Base-by-base conservation (phyloP, 2,113 vertebrate genomes). In the Progne subis region DNA sequence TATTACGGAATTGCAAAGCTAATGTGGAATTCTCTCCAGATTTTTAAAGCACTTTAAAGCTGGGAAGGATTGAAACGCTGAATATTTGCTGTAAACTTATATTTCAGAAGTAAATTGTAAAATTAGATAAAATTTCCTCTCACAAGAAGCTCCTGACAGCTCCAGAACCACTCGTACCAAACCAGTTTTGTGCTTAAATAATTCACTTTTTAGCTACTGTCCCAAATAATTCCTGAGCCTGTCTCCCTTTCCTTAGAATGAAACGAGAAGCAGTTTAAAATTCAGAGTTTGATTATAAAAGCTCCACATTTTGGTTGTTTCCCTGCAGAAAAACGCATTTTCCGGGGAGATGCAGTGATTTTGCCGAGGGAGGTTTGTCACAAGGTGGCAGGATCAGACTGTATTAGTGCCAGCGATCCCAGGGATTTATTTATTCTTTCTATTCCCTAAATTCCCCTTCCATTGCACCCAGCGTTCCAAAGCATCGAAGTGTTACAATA, bases 301-400 rank as follows among this genome's bases (percentile, higher is more conserved):
- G 25, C 49, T 64, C 18, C 32, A 20, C 10, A 3, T 5, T 64
- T 67, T 0, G 12, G 5, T 39, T 37, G 31, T 47, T 74, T 46
- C 52, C 43, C 29, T 53, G 4, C 32, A 49, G 37, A 12, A 29
- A 29, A 18, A 6, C 1, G 4, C 29, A 4, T 55, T 87, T 94
- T 47, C 3, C 12, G 7, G 44, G 17, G 67, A 59, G 12, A 8
- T 7, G 0, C 0, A 4, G 18, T 3, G 3, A 12, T 25, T 28
- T 37, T 18, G 3, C 8, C 10, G 9, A 2, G 20, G 23, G 0
- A 23, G 2, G 3, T 23, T 26, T 17, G 91, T 91, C 98, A 71
- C 97, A 98, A 98, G 98, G 97, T 98, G 98, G 98, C 98, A 97
- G 97, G 77, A 76, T 74, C 15, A 95, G 96, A 97, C 98, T 90